phyloP scores from a whole-genome alignment of 1,140 invertebrate genomes.

The Brachionus koreanus region DNA sequence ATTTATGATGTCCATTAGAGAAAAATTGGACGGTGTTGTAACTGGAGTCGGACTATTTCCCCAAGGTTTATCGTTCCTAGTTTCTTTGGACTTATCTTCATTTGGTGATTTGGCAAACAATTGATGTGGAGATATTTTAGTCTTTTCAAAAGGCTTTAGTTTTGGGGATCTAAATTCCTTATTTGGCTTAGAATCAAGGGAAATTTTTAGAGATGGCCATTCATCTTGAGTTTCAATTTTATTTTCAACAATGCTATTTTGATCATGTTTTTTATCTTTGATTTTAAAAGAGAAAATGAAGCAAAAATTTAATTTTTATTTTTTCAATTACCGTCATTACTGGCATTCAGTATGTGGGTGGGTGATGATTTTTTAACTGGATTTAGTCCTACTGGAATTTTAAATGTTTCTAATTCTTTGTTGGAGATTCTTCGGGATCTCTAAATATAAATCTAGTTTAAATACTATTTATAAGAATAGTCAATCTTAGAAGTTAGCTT shows the following conservation, averaged over 20 bases:
- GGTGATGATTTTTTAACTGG: background rate
- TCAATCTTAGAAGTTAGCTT: background rate
- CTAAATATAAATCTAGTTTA: background rate
- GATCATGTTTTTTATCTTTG: background rate
- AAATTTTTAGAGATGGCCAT: background rate
- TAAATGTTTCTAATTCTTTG: background rate
- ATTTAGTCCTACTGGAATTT: background rate
- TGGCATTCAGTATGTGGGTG: no score
- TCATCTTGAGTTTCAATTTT: background rate
- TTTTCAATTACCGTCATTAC: background rate
- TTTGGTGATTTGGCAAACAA: background rate
- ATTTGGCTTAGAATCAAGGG: background rate
- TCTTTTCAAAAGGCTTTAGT: background rate
- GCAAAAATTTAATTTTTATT: background rate
- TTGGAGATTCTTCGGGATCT: background rate
- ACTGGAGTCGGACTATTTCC: background rate
- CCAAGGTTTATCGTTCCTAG: background rate
- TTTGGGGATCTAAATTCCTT: background rate
- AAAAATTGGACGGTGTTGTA: background rate
- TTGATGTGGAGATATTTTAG: background rate
- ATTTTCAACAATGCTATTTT: background rate
- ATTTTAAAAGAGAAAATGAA: background rate
- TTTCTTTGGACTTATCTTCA: background rate
- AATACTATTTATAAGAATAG: background rate
- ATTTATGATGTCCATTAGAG: slow-evolving; percentile 18